A percentile compares a stretch with the other conserved stretches of the same genome.
phyloP scores from a whole-genome alignment of 2,888 invertebrate species.

The Patella depressa region DNA sequence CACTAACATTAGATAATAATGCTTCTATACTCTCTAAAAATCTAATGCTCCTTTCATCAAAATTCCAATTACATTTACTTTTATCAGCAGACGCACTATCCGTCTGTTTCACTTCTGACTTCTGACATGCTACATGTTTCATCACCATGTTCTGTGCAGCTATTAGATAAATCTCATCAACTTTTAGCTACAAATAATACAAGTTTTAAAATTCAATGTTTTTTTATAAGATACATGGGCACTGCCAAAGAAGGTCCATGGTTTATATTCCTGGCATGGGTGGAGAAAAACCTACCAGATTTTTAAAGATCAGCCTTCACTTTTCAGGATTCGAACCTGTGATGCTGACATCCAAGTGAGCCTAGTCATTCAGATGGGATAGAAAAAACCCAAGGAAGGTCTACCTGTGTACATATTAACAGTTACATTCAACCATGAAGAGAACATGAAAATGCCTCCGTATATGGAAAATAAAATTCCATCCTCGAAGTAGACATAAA shows the following conservation, averaged over 20 bases:
- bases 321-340: too few relatives aligned
- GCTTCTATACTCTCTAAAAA: constrained; percentile 45
- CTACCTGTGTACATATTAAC: too few relatives aligned
- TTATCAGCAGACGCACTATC: not conserved
- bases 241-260: not conserved
- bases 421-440: too few relatives aligned
- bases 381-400: too few relatives aligned
- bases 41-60: constrained; percentile 42
- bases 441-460: too few relatives aligned
- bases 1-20: constrained; percentile 48
- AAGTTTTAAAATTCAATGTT: not conserved
- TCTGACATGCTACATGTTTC: constrained; percentile 40
- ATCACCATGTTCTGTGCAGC: constrained; percentile 59
- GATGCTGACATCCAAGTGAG: too few relatives aligned
- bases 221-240: not conserved
- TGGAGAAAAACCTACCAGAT: too few relatives aligned
- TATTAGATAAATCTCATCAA: constrained; percentile 54
- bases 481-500: too few relatives aligned
- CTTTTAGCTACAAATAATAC: constrained; percentile 40
- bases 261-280: too few relatives aligned
- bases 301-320: too few relatives aligned
- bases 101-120: constrained; percentile 31
- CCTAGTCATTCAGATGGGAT: too few relatives aligned
- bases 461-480: too few relatives aligned
- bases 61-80: constrained; percentile 53